phyloP scores from a whole-genome alignment of 1,140 invertebrate species.

The Drosophila mojavensis region DNA sequence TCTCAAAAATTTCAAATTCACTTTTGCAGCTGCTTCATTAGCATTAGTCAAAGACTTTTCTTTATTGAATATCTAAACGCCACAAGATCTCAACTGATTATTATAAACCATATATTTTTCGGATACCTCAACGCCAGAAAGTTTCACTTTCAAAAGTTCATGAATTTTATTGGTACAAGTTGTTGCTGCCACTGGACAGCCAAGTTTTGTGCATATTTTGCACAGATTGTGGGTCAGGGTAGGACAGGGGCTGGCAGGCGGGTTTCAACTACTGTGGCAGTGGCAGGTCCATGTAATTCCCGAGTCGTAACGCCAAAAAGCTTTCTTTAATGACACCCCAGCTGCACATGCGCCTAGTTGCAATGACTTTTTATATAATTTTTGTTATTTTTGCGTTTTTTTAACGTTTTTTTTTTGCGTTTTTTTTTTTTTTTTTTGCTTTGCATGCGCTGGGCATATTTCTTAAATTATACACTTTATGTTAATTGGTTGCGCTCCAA shows the following conservation, averaged over 20 bases:
- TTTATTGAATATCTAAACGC: not conserved
- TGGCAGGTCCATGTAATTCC: conserved; percentile 21
- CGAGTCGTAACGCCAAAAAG: conserved; percentile 35
- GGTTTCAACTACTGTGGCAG: not conserved
- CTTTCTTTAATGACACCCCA: conserved; percentile 49
- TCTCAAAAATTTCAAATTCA: no score
- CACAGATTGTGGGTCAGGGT: conserved; percentile 34
- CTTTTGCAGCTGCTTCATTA: no score
- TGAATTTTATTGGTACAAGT: conserved; percentile 70
- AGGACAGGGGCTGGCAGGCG: not conserved
- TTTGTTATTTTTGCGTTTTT: conserved; percentile 15
- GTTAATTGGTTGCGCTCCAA: conserved; percentile 37
- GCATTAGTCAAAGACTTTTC: not conserved
- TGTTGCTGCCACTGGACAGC: conserved; percentile 21
- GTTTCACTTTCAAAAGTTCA: conserved; percentile 76
- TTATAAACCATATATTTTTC: conserved; percentile 48
- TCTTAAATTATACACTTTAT: conserved; percentile 55
- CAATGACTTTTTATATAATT: conserved; percentile 43
- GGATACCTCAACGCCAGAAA: conserved; percentile 46
- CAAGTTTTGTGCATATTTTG: conserved; percentile 15
- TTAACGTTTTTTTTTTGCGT: no score
- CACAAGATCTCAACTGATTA: conserved; percentile 11
- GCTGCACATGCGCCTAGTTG: conserved; percentile 46
- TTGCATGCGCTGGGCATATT: conserved; percentile 35
- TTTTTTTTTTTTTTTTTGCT: no score